Percentiles rank a stretch among this genome's conserved stretches.
Conservation (phyloP, 2,113 vertebrate species). For the Empidonax alnorum region DNA sequence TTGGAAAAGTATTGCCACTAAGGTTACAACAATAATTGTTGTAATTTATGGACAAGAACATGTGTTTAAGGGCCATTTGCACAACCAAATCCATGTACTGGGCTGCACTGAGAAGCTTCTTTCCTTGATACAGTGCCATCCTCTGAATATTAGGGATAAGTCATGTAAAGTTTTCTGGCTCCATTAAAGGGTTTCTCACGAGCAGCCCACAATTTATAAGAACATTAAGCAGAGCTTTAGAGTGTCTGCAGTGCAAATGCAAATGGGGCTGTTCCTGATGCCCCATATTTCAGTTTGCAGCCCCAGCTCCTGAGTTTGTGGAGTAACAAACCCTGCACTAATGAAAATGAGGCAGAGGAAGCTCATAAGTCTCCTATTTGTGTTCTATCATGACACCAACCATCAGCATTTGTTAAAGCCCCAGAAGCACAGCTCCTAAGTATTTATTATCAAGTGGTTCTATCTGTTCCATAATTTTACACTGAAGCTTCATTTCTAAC, state of each 20-base stretch:
- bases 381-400: background rate
- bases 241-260: background rate
- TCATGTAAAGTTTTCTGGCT: background rate
- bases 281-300: background rate
- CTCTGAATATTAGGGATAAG: background rate
- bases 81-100: background rate
- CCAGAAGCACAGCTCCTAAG: background rate
- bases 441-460: constrained; percentile 19
- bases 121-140: background rate
- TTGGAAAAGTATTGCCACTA: background rate
- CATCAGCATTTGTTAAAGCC: background rate
- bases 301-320: background rate
- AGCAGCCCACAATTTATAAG: background rate
- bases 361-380: background rate
- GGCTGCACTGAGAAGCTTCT: background rate
- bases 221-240: background rate
- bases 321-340: background rate
- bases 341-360: background rate
- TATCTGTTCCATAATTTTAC: constrained; percentile 36
- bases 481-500: background rate
- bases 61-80: background rate
- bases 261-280: background rate
- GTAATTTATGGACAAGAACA: background rate
- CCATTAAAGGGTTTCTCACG: background rate
- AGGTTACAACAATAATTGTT: background rate